phyloP scores from a whole-genome alignment of 2,888 invertebrate species.

The Blera fallax region DNA sequence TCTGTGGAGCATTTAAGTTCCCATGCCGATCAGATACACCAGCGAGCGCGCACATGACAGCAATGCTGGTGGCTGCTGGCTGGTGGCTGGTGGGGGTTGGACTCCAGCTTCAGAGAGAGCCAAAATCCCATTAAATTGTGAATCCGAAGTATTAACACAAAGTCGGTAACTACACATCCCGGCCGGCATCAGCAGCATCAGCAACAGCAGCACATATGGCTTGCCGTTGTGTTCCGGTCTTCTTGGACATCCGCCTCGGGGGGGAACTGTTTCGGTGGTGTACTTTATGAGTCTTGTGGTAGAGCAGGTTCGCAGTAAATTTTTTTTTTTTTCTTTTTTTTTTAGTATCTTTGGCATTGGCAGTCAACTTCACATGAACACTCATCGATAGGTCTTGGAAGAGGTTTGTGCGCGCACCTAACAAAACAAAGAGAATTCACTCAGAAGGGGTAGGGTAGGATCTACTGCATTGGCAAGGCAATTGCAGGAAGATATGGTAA shows the following conservation, averaged over 20 bases:
- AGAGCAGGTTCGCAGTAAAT: conserved; percentile 17
- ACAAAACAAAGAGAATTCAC: conserved; percentile 2
- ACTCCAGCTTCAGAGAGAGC: conserved; percentile 1
- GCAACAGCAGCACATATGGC: conserved; percentile 1
- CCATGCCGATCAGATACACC: conserved; percentile 14
- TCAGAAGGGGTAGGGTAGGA: background rate
- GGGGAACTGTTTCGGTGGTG: background rate
- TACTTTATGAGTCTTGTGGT: conserved; percentile 55
- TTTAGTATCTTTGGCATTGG: conserved; percentile 30
- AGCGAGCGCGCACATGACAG: background rate
- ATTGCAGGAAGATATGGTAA: conserved; percentile 27
- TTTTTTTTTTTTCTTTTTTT: conserved; percentile 40
- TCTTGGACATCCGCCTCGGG: background rate
- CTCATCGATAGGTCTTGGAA: conserved; percentile 37
- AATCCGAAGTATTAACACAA: conserved; percentile 35
- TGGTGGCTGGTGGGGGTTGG: background rate
- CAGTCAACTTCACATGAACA: conserved; percentile 11
- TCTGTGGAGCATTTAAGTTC: conserved; percentile 57
- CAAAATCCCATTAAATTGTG: conserved; percentile 58
- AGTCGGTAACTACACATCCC: conserved; percentile 29
- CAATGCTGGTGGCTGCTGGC: background rate
- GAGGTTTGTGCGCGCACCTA: background rate
- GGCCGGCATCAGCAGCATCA: background rate
- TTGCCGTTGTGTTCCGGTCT: conserved; percentile 43
- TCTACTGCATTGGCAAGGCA: conserved; percentile 2